A percentile compares a stretch with the other conserved stretches of the same genome.
phyloP scores from a whole-genome alignment of 1,140 invertebrate species.

The Lasioglossum baleicum region DNA sequence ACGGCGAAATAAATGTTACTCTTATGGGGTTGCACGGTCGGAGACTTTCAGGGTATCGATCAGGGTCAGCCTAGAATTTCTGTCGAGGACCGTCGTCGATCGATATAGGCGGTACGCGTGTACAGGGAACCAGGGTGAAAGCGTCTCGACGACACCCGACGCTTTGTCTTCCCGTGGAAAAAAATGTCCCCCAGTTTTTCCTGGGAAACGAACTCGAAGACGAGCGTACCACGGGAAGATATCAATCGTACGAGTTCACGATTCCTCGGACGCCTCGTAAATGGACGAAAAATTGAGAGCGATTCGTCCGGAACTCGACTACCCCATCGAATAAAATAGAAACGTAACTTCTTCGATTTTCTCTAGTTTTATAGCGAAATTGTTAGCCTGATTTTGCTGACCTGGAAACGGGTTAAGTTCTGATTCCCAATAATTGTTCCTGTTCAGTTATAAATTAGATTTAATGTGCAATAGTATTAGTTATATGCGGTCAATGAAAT shows the following conservation, averaged over 20 bases:
- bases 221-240: background rate
- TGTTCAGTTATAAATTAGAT: too few species aligned
- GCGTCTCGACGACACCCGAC: background rate
- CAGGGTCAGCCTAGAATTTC: slow-evolving; percentile 3
- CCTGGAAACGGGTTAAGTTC: too few species aligned
- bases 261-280: background rate
- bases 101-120: background rate
- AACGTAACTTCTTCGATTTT: too few species aligned
- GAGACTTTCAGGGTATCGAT: background rate
- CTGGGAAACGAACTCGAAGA: background rate
- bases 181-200: background rate
- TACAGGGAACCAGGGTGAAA: background rate
- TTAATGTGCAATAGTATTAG: too few species aligned
- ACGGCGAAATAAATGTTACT: background rate
- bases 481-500: too few species aligned
- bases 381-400: too few species aligned
- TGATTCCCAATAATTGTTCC: too few species aligned
- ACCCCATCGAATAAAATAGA: too few species aligned
- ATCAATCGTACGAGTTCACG: slow-evolving; percentile 1
- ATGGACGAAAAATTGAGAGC: background rate
- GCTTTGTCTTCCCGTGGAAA: background rate
- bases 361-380: too few species aligned
- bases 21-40: background rate
- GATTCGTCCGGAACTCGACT: background rate
- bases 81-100: background rate